These are phyloP conservation scores for Lumbricus terrestris DNA, from an alignment of 2,888 invertebrate genomes.

Conservation along the genomic window DNA sequence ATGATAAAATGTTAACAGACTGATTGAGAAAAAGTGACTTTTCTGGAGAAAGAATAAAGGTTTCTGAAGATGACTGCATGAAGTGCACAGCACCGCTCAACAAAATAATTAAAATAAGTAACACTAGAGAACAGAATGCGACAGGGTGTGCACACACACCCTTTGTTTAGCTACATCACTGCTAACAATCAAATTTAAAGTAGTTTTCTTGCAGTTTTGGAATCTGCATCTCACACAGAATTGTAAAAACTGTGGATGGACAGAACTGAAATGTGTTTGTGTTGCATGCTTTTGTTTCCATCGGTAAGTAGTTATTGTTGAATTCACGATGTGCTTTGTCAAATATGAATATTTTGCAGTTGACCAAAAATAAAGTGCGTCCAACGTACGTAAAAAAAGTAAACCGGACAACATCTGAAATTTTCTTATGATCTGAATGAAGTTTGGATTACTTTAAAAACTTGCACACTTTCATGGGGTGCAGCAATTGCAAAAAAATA, in stretches of 20 bases:
- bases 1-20: too few relatives aligned
- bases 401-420: neutral
- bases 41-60: too few relatives aligned
- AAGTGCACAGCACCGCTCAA: too few relatives aligned
- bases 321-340: neutral
- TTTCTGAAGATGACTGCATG: neutral
- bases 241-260: neutral
- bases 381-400: neutral
- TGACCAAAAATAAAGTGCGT: neutral
- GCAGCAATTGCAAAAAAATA: neutral
- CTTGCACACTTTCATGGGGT: neutral
- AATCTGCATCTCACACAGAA: neutral
- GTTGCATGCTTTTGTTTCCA: neutral
- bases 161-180: too few relatives aligned
- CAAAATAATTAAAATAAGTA: too few relatives aligned
- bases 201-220: neutral
- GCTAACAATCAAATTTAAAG: neutral
- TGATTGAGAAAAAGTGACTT: too few relatives aligned
- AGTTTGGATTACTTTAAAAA: neutral
- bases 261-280: neutral
- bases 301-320: neutral
- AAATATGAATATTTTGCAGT: neutral
- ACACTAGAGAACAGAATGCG: too few relatives aligned
- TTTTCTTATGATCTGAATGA: neutral
- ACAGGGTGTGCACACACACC: too few relatives aligned